phyloP scores from a whole-genome alignment of 2,113 vertebrate species.

The Oncorhynchus keta region DNA sequence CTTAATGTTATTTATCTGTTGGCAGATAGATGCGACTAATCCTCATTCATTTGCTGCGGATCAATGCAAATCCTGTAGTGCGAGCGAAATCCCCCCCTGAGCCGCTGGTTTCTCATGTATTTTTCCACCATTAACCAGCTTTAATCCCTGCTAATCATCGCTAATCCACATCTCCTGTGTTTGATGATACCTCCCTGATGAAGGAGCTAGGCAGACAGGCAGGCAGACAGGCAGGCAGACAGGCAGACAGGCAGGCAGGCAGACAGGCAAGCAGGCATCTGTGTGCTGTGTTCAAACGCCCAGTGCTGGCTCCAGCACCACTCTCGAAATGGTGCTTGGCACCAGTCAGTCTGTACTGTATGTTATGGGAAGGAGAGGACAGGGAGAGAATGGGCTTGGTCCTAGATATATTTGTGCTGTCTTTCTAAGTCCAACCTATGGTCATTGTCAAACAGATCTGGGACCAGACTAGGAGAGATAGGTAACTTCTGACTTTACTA shows the following conservation, averaged over 20 bases:
- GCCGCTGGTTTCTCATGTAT: constrained; percentile 78
- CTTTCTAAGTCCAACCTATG: too few relatives aligned
- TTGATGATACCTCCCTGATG: constrained; percentile 73
- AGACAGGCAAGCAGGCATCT: too few relatives aligned
- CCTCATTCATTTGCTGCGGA: constrained; percentile 83
- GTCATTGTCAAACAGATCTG: too few relatives aligned
- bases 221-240: too few relatives aligned
- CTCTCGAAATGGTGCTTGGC: constrained; percentile 11
- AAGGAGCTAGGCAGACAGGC: constrained; percentile 32
- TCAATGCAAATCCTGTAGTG: constrained; percentile 81
- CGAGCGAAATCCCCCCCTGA: constrained; percentile 66
- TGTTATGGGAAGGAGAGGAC: too few relatives aligned
- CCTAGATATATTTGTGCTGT: too few relatives aligned
- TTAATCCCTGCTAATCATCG: constrained; percentile 82
- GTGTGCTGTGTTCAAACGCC: constrained; percentile 20
- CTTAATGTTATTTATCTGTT: constrained; percentile 83
- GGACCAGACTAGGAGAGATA: too few relatives aligned
- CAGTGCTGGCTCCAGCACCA: constrained; percentile 32
- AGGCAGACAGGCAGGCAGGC: too few relatives aligned
- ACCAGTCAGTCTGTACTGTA: too few relatives aligned
- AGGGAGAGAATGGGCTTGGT: too few relatives aligned
- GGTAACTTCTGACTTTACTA: too few relatives aligned
- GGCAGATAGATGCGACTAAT: constrained; percentile 81
- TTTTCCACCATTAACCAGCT: constrained; percentile 81
- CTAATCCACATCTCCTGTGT: constrained; percentile 81